Evolutionary conservation across 1,140 invertebrate genomes (phyloP).

Genomic region (Drosophila funebris): DNA sequence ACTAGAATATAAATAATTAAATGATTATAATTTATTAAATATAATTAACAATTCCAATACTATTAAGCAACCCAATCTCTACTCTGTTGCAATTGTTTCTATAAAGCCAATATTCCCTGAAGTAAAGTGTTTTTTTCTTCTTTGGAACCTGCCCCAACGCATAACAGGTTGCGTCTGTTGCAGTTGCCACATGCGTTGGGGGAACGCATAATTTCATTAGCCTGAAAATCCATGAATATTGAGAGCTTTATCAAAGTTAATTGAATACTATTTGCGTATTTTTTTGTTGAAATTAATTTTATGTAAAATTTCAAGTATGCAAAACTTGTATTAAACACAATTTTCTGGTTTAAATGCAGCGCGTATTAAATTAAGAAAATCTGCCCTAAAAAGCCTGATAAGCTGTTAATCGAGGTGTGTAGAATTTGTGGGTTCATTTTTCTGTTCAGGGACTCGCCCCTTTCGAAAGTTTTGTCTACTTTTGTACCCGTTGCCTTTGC

Average conservation of each 20-base stretch:
- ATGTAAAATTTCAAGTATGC: neutral
- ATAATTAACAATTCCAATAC: too few relatives aligned
- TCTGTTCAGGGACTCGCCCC: neutral
- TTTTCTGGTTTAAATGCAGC: neutral
- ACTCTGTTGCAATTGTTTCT: neutral
- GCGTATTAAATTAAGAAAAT: neutral
- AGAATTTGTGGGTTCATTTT: constrained; percentile 1
- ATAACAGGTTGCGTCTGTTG: constrained; percentile 21
- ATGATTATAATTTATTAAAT: too few relatives aligned
- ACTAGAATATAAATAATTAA: too few relatives aligned
- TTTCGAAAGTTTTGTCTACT: constrained; percentile 4
- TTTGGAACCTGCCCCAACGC: constrained; percentile 10
- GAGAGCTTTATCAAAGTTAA: constrained; percentile 25
- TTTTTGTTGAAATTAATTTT: constrained; percentile 1
- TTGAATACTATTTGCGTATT: constrained; percentile 15
- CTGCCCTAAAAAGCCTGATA: neutral
- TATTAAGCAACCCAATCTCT: neutral
- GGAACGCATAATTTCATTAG: constrained; percentile 49
- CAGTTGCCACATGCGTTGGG: constrained; percentile 1
- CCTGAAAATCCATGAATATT: constrained; percentile 25
- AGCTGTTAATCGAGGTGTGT: neutral
- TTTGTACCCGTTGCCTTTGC: neutral
- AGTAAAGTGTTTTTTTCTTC: neutral
- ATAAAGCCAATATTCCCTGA: neutral
- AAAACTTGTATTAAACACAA: neutral